Evolutionary conservation across 2,797 vertebrate genomes (phyloP), one percentile per base, ranked within the genome.

Genomic region (Muraenolepis orangiensis): DNA sequence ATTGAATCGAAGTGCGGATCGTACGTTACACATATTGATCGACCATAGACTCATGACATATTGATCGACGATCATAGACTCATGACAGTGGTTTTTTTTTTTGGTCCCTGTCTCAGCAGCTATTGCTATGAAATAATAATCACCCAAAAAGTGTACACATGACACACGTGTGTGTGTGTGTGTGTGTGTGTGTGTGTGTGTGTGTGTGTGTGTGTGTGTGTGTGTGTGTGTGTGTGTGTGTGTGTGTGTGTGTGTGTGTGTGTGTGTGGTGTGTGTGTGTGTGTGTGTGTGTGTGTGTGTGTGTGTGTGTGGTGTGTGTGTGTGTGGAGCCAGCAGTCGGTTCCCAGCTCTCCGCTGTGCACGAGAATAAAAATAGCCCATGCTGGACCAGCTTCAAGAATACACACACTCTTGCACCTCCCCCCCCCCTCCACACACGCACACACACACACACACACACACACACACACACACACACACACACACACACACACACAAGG

Each of bases 191-290:
- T 66, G 16, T 18, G 30, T 71, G 18, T 32, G 13, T 46, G 71
- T 72, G 30, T 31, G 42, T 61, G 30, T 64, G 51, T 7, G n/a
- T 72, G n/a, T 88, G 23, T 23, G 57, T 42, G 20, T 38, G 8
- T 6, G 36, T 71, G 14, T 14, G 66, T 71, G 32, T 28, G 34
- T 70, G 36, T 28, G 5, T 70, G 64, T 20, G 66, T 78, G 66
- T 72, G 72, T 73, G 57, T 61, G 34, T 70, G 69, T 64, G 6
- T 66, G 16, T 18, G 30, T 71, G 18, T 32, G 20, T 46, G 71
- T 72, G 30, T 31, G 42, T 61, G 30, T 64, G 51, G 7, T 12
- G 23, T 23, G 57, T 42, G 20, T 38, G 8, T 6, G 36, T 71
- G 14, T 14, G 66, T 71, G 32, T 28, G 34, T 70, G 36, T 28